These are phyloP conservation scores for Agrochola circellaris DNA, from an alignment of 2,888 invertebrate species.

Conservation along the genomic window DNA sequence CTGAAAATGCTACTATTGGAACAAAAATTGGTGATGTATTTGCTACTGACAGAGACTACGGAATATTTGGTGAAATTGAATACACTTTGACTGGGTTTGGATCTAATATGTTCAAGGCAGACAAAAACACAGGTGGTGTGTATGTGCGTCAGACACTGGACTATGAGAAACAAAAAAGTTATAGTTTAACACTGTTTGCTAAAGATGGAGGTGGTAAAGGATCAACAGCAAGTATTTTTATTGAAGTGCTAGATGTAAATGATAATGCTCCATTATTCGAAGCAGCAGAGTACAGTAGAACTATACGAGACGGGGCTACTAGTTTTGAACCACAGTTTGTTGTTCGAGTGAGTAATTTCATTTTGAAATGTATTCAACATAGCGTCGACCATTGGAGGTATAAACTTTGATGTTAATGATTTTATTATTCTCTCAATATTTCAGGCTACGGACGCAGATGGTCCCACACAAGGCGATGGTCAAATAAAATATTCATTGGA, in stretches of 20 bases:
- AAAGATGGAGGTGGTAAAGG: slow-evolving; percentile 95
- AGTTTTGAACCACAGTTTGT: slow-evolving; percentile 95
- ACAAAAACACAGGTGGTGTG: slow-evolving; percentile 92
- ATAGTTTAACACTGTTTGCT: slow-evolving; percentile 95
- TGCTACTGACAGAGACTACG: slow-evolving; percentile 94
- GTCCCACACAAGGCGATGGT: slow-evolving; percentile 93
- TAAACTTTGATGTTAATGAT: neutral
- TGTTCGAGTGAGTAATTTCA: slow-evolving; percentile 89
- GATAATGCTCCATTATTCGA: slow-evolving; percentile 95
- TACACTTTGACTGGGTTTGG: slow-evolving; percentile 95
- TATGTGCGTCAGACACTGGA: slow-evolving; percentile 92
- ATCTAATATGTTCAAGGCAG: slow-evolving; percentile 93
- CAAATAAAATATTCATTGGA: slow-evolving; percentile 92
- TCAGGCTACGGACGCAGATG: slow-evolving; percentile 94
- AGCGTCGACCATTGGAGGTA: too few species aligned
- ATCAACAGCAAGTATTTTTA: slow-evolving; percentile 92
- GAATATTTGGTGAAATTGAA: slow-evolving; percentile 92
- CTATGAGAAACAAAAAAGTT: slow-evolving; percentile 95
- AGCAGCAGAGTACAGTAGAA: slow-evolving; percentile 93
- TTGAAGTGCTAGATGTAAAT: slow-evolving; percentile 94
- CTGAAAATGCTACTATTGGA: slow-evolving; percentile 92
- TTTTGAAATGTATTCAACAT: neutral
- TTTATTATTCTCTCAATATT: neutral
- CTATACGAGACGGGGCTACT: slow-evolving; percentile 94
- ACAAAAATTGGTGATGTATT: slow-evolving; percentile 92